Evolutionary conservation across 2,888 invertebrate species (phyloP).

Genomic region (Agrotis exclamationis): DNA sequence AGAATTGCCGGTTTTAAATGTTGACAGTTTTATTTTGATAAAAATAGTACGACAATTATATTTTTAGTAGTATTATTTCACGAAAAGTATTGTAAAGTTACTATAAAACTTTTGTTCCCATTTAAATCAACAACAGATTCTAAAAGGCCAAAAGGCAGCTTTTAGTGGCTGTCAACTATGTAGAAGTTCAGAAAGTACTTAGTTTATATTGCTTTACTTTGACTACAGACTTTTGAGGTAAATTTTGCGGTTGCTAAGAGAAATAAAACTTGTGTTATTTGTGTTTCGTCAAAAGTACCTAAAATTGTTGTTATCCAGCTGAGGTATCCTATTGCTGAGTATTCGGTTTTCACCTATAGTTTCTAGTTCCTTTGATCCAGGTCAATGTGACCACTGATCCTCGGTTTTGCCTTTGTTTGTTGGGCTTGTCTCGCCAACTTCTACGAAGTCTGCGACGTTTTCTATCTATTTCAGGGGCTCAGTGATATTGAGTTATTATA

Average conservation of each 20-base stretch:
- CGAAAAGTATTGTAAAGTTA: no score
- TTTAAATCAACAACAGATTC: background rate
- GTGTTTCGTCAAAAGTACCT: background rate
- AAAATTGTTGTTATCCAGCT: background rate
- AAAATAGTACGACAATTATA: no score
- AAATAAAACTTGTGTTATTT: no score
- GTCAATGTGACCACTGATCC: no score
- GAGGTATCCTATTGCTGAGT: no score
- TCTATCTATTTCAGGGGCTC: no score
- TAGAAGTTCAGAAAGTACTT: background rate
- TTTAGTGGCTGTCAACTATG: constrained; percentile 8
- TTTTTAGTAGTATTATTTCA: background rate
- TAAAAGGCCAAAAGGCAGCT: background rate
- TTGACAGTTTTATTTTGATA: background rate
- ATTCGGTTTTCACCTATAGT: no score
- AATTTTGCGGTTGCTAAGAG: background rate
- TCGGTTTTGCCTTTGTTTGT: no score
- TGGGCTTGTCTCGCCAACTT: no score
- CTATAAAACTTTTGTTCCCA: background rate
- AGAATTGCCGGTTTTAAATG: background rate
- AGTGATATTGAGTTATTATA: no score
- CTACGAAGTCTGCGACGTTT: no score
- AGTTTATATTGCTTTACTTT: background rate
- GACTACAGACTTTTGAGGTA: background rate
- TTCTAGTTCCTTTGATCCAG: no score